These are phyloP conservation scores for Chymomyza costata DNA, from an alignment of 1,140 invertebrate species.

Conservation along the genomic window DNA sequence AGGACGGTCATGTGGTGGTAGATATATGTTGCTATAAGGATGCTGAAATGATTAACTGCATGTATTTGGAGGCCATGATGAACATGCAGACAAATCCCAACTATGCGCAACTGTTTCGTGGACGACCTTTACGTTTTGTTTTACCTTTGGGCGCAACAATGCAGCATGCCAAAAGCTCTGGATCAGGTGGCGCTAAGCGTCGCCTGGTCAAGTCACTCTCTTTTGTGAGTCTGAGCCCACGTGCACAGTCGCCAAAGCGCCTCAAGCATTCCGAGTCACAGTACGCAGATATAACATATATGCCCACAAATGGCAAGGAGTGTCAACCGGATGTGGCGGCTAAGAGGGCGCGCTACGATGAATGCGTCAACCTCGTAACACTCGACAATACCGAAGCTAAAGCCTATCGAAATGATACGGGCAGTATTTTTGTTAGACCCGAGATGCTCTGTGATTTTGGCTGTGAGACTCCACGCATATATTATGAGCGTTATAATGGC, in stretches of 20 bases:
- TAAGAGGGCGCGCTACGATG: slow-evolving; percentile 29
- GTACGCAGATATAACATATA: slow-evolving; percentile 54
- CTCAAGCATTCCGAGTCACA: slow-evolving; percentile 60
- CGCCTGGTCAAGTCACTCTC: slow-evolving; percentile 60
- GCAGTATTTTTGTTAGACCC: slow-evolving; percentile 78
- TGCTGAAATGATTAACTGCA: slow-evolving; percentile 88
- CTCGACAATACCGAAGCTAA: slow-evolving; percentile 75
- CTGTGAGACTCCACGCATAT: slow-evolving; percentile 89
- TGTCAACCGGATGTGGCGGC: slow-evolving; percentile 5
- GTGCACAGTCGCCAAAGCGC: slow-evolving; percentile 18
- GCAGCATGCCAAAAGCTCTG: background rate
- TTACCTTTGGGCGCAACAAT: slow-evolving; percentile 76
- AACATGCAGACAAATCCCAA: slow-evolving; percentile 86
- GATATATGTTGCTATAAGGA: slow-evolving; percentile 91
- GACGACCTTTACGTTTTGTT: slow-evolving; percentile 84
- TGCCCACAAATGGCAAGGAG: slow-evolving; percentile 47
- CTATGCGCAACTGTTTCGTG: slow-evolving; percentile 87
- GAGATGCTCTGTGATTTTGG: slow-evolving; percentile 84
- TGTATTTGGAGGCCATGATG: slow-evolving; percentile 89
- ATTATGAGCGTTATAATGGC: slow-evolving; percentile 80
- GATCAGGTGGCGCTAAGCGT: slow-evolving; percentile 1
- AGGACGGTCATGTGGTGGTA: slow-evolving; percentile 82
- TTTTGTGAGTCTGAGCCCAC: slow-evolving; percentile 35
- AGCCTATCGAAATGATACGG: slow-evolving; percentile 76
- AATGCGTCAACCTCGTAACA: slow-evolving; percentile 76